Evolutionary conservation across 1,140 invertebrate genomes (phyloP).

Genomic region (Brachionus manjavacas): DNA sequence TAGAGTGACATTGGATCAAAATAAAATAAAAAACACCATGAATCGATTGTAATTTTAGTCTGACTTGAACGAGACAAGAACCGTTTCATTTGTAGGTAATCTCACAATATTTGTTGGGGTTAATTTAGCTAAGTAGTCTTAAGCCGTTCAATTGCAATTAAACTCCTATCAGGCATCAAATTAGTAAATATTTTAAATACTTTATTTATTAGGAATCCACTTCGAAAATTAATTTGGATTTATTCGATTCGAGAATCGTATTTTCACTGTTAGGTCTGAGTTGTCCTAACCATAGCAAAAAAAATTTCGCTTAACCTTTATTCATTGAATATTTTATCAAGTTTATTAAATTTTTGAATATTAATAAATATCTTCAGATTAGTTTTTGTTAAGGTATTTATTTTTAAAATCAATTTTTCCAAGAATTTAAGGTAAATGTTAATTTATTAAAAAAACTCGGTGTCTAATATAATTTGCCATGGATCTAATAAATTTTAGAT

Average conservation of each 20-base stretch:
- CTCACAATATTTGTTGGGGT: background rate
- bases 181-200: background rate
- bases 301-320: too few species aligned
- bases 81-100: background rate
- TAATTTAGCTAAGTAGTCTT: background rate
- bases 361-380: too few species aligned
- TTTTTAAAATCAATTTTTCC: background rate
- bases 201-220: background rate
- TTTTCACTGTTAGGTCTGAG: too few species aligned
- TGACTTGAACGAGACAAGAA: background rate
- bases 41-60: background rate
- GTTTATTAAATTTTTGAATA: too few species aligned
- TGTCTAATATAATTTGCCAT: background rate
- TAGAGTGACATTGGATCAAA: background rate
- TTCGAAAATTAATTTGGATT: background rate
- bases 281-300: too few species aligned
- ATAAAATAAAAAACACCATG: background rate
- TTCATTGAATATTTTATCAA: too few species aligned
- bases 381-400: background rate
- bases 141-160: background rate
- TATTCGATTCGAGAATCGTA: background rate
- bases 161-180: background rate
- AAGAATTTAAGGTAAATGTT: background rate
- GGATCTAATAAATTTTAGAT: background rate
- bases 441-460: background rate